Evolutionary conservation across 2,797 vertebrate genomes (phyloP), one percentile per base, ranked within the genome.

Genomic region (Syngnathus acus): DNA sequence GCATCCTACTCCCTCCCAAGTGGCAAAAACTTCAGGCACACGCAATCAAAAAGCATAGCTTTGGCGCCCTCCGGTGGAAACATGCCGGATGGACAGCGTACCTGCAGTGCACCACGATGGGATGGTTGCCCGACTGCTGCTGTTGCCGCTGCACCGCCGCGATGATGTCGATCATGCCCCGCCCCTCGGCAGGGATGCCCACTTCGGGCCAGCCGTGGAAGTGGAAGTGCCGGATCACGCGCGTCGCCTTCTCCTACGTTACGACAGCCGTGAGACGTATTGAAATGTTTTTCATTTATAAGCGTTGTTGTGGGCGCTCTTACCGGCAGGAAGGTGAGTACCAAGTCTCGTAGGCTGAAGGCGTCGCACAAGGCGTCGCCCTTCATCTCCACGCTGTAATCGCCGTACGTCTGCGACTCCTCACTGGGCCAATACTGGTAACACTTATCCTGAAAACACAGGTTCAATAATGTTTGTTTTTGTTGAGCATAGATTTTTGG

Each of bases 191-290:
- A 0, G 97, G 97, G 75, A 98, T 97, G 62, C 97, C 97, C 0
- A 99, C 89, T 83, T 99, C 97, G 0, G 97, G 97, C 97, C 97
- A 99, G 72, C 95, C 97, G 0, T 98, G 97, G 88, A 98, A 99
- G 79, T 99, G 97, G 82, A 99, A 99, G 85, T 99, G 96, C 55
- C 95, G 91, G 47, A 98, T 91, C 14, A 92, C 68, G 48, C 95
- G 92, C 9, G 90, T 91, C 73, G 93, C 93, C 84, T 94, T 96
- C 77, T 97, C 95, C 91, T 95, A 62, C 17, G 65, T 17, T 8
- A n/a, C 1, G n/a, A 13, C 19, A 50, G 5, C 16, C 47, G 17
- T 48, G 5, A 19, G 16, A 48, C 6, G 10, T 17, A 16, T 19
- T 48, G 45, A 16, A 48, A 17, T 32, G 26, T 32, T 32, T 32